These are phyloP conservation scores for Stratiolaelaps scimitus DNA, from an alignment of 1,140 invertebrate species.

Conservation along the genomic window DNA sequence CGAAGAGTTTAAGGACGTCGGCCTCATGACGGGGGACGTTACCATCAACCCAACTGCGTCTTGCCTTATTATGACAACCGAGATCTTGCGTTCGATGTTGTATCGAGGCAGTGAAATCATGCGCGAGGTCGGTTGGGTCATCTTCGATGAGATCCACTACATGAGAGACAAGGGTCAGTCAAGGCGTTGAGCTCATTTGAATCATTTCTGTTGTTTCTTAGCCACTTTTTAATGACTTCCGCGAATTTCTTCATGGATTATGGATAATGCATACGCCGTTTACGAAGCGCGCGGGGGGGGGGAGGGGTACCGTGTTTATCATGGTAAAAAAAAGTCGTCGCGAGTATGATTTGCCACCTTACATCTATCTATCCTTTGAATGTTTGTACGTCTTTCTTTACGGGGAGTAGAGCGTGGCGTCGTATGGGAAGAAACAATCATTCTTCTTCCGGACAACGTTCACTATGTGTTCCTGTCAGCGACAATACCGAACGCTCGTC, in stretches of 20 bases:
- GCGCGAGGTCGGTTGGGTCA: constrained; percentile 97
- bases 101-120: constrained; percentile 95
- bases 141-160: constrained; percentile 99
- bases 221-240: background rate
- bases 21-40: constrained; percentile 95
- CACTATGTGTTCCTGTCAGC: constrained; percentile 98
- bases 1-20: constrained; percentile 96
- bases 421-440: constrained; percentile 99
- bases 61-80: constrained; percentile 98
- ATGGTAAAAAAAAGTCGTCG: no score
- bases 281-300: no score
- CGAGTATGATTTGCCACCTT: no score
- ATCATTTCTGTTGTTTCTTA: background rate
- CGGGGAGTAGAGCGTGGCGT: constrained; percentile 75
- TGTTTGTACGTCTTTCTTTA: no score
- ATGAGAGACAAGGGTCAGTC: constrained; percentile 79
- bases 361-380: no score
- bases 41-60: constrained; percentile 96
- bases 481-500: constrained; percentile 95
- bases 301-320: no score
- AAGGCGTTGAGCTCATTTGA: background rate
- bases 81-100: constrained; percentile 97
- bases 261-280: no score
- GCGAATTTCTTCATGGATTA: constrained; percentile 26
- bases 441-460: constrained; percentile 91